phyloP scores from a whole-genome alignment of 1,140 invertebrate genomes.

The Chrysoperla carnea region DNA sequence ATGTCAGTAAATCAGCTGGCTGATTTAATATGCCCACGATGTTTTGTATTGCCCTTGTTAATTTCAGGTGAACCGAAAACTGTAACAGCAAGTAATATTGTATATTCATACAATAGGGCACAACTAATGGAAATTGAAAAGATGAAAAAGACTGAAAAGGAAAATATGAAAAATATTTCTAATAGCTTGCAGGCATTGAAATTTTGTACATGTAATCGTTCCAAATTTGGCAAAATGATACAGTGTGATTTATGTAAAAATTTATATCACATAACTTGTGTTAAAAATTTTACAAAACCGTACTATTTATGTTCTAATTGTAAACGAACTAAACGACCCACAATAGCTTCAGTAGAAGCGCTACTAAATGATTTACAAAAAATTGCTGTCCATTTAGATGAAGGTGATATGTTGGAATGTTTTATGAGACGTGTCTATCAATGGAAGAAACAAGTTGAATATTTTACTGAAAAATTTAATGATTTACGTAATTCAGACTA shows the following conservation, averaged over 20 bases:
- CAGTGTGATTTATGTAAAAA: constrained; percentile 89
- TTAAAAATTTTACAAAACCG: constrained; percentile 16
- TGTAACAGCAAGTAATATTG: constrained; percentile 48
- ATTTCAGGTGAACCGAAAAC: constrained; percentile 28
- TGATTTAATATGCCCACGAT: constrained; percentile 59
- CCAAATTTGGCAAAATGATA: constrained; percentile 61
- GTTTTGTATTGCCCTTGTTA: constrained; percentile 56
- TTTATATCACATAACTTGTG: constrained; percentile 69
- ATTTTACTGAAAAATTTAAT: too few relatives aligned
- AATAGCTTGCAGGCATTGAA: constrained; percentile 24
- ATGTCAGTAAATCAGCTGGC: constrained; percentile 39
- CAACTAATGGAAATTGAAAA: constrained; percentile 60
- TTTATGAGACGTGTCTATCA: too few relatives aligned
- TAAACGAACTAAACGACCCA: constrained; percentile 63
- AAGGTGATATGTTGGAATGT: constrained; percentile 26
- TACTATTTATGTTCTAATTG: constrained; percentile 62
- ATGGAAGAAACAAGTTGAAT: too few relatives aligned
- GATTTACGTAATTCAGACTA: too few relatives aligned
- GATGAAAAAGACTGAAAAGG: constrained; percentile 45
- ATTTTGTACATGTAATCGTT: constrained; percentile 56
- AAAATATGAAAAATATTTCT: constrained; percentile 24
- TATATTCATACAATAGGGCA: constrained; percentile 58
- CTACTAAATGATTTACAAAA: constrained; percentile 77
- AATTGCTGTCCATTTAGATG: constrained; percentile 67
- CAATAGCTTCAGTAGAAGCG: constrained; percentile 67